A percentile compares a stretch with the other conserved stretches of the same genome.
phyloP scores from a whole-genome alignment of 30 jellyfish, hydroid and myxozoan genomes.

The Pseudorhiza aurosa region DNA sequence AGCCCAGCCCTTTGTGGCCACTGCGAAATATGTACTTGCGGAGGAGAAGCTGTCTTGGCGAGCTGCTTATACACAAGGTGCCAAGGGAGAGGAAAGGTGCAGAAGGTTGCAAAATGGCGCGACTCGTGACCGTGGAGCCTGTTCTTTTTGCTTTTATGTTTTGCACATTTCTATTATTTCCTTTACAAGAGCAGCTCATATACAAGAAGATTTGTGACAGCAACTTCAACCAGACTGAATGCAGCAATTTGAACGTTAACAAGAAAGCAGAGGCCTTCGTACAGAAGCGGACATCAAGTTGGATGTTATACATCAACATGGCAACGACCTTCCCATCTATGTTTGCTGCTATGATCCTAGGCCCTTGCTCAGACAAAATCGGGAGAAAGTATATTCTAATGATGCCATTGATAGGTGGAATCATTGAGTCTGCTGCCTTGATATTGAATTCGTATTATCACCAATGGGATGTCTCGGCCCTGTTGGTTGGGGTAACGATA shows the following conservation, averaged over 20 bases:
- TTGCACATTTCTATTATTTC: constrained; percentile 35
- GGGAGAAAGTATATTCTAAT: constrained; percentile 81
- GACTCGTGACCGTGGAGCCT: constrained; percentile 90
- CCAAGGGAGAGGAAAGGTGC: background rate
- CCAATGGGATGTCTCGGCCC: constrained; percentile 44
- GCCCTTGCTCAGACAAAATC: constrained; percentile 88
- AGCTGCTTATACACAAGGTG: background rate
- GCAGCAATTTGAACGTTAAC: constrained; percentile 45
- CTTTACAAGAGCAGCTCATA: constrained; percentile 77
- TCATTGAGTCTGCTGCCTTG: constrained; percentile 37
- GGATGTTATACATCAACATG: constrained; percentile 72
- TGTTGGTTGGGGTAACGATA: constrained; percentile 65
- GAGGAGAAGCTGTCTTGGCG: too few relatives aligned
- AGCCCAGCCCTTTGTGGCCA: too few relatives aligned
- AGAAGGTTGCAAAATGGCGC: constrained; percentile 26
- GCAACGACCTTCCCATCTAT: constrained; percentile 86
- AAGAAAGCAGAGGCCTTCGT: constrained; percentile 35
- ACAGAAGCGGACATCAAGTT: constrained; percentile 79
- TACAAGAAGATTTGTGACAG: constrained; percentile 73
- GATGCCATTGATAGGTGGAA: constrained; percentile 82
- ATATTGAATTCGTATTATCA: constrained; percentile 55
- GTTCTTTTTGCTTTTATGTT: constrained; percentile 81
- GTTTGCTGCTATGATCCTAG: constrained; percentile 64
- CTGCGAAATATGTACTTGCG: too few relatives aligned
- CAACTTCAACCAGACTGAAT: constrained; percentile 64